phyloP scores from a whole-genome alignment of 2,888 invertebrate genomes.

The Luperina testacea region DNA sequence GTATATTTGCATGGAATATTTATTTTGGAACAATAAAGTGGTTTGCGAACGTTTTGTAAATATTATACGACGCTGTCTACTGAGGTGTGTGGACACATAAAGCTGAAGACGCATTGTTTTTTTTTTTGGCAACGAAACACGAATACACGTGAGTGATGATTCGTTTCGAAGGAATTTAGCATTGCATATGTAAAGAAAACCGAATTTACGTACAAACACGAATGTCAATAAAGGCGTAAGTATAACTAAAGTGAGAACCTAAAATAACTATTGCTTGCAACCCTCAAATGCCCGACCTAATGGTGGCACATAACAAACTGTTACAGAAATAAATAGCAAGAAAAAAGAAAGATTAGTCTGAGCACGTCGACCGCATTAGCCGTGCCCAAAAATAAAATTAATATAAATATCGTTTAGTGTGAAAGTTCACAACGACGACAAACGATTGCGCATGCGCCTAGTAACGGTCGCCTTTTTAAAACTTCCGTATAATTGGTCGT shows the following conservation, averaged over 20 bases:
- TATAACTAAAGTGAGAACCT: constrained; percentile 57
- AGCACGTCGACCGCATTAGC: constrained; percentile 82
- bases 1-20: constrained; percentile 58
- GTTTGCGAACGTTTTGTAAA: constrained; percentile 58
- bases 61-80: constrained; percentile 50
- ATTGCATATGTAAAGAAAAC: constrained; percentile 31
- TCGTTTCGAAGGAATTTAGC: constrained; percentile 20
- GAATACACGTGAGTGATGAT: constrained; percentile 16
- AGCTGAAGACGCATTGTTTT: constrained; percentile 39
- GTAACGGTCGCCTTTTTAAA: constrained; percentile 76
- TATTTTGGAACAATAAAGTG: constrained; percentile 54
- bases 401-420: constrained; percentile 81
- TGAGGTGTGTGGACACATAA: constrained; percentile 35
- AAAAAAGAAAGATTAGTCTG: constrained; percentile 81
- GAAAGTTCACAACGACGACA: constrained; percentile 86
- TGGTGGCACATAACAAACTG: constrained; percentile 84
- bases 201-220: constrained; percentile 14
- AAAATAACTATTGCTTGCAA: constrained; percentile 74
- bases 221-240: constrained; percentile 45
- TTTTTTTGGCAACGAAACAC: constrained; percentile 34
- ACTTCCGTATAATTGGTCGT: constrained; percentile 77
- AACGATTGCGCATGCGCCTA: constrained; percentile 77
- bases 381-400: constrained; percentile 86
- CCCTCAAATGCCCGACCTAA: constrained; percentile 81
- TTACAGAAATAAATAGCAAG: constrained; percentile 84